phyloP scores from a whole-genome alignment of 2,797 vertebrate genomes.

The Microctenopoma lineatum region DNA sequence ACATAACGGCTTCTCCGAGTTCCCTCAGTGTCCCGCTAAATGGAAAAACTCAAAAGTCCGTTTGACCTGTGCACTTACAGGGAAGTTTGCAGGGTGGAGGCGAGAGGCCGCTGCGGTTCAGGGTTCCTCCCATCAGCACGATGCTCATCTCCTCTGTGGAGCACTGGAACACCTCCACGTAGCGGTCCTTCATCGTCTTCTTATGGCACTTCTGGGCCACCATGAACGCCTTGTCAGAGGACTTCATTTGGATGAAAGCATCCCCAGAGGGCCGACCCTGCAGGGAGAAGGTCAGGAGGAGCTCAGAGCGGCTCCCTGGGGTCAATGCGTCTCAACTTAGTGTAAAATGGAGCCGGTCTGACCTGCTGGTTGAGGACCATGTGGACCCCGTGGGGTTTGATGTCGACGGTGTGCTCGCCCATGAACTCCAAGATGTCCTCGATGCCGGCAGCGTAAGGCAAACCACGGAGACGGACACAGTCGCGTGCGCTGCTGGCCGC shows the following conservation, averaged over 20 bases:
- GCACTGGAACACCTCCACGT: conserved; percentile 97
- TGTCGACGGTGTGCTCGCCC: conserved; percentile 92
- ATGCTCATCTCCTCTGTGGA: conserved; percentile 99
- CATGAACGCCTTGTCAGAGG: conserved; percentile 91
- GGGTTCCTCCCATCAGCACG: conserved; percentile 96
- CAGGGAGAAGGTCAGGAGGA: neutral
- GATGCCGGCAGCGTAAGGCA: conserved; percentile 94
- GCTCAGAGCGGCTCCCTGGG: too few species aligned
- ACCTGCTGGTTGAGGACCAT: conserved; percentile 99
- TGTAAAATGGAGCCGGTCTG: conserved; percentile 14
- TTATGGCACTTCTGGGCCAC: conserved; percentile 96
- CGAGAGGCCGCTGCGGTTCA: conserved; percentile 96
- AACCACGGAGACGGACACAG: conserved; percentile 91
- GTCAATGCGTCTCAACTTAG: neutral
- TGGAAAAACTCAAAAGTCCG: too few species aligned
- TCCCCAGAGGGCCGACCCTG: conserved; percentile 96
- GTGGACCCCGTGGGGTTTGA: conserved; percentile 96
- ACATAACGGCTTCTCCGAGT: too few species aligned
- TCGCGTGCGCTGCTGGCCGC: conserved; percentile 86
- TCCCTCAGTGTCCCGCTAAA: too few species aligned
- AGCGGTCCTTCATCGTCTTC: conserved; percentile 98
- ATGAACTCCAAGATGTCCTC: conserved; percentile 97
- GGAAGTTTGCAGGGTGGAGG: conserved; percentile 97
- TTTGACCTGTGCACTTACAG: conserved; percentile 82
- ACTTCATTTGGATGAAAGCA: conserved; percentile 98